Evolutionary conservation across 2,888 invertebrate species (phyloP).

Genomic region (Ctena decussata): DNA sequence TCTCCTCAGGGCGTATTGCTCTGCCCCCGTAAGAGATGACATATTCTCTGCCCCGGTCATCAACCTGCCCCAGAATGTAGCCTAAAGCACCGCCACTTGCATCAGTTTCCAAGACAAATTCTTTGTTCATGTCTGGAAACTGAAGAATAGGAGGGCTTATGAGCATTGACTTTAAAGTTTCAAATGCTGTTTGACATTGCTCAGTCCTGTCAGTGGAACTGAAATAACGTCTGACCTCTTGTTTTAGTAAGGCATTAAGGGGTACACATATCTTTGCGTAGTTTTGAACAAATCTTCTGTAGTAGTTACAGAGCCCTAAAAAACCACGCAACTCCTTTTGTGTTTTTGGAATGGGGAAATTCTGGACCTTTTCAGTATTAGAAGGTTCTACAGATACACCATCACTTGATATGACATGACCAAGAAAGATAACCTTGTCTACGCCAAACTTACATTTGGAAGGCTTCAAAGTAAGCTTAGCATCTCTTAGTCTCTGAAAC

Average conservation of each 20-base stretch:
- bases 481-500: conserved; percentile 49
- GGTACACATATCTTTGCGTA: conserved; percentile 51
- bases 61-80: conserved; percentile 51
- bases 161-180: conserved; percentile 38
- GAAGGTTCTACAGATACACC: conserved; percentile 50
- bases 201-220: too few species aligned
- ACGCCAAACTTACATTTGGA: conserved; percentile 55
- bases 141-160: conserved; percentile 52
- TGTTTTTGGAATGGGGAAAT: conserved; percentile 32
- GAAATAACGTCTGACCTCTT: conserved; percentile 30
- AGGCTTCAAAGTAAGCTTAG: conserved; percentile 55
- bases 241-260: conserved; percentile 41
- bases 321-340: conserved; percentile 32
- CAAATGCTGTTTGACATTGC: conserved; percentile 19
- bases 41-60: conserved; percentile 39
- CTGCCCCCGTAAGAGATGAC: conserved; percentile 56
- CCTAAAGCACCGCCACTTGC: conserved; percentile 59
- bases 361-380: conserved; percentile 54
- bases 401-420: conserved; percentile 49
- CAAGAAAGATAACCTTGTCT: conserved; percentile 45
- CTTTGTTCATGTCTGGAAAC: conserved; percentile 42
- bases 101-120: conserved; percentile 51
- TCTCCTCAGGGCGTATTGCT: conserved; percentile 35
- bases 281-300: conserved; percentile 48
- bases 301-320: conserved; percentile 52